Percentiles rank a stretch among this genome's conserved stretches.
phyloP scores from a whole-genome alignment of 1,140 invertebrate species.

The Spodoptera frugiperda region DNA sequence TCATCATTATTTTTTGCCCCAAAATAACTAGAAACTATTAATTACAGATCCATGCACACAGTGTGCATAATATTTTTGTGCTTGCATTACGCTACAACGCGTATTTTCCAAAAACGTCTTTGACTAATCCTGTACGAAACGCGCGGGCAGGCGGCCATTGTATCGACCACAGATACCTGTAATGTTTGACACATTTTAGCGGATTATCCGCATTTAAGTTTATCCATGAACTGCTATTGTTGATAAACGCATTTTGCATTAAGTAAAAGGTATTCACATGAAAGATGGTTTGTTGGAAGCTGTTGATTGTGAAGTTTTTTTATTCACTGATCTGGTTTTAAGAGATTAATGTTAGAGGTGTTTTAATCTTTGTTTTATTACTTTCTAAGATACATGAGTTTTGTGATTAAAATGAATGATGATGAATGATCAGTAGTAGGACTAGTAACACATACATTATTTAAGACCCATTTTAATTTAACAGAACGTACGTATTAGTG shows the following conservation, averaged over 20 bases:
- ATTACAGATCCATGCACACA: neutral
- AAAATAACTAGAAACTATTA: neutral
- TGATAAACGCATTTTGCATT: slow-evolving; percentile 30
- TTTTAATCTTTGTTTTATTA: too few species aligned
- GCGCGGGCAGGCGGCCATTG: slow-evolving; percentile 8
- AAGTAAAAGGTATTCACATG: neutral
- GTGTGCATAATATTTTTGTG: neutral
- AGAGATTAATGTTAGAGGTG: too few species aligned
- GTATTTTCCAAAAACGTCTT: neutral
- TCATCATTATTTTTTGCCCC: neutral
- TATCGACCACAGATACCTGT: slow-evolving; percentile 34
- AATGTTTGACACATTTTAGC: slow-evolving; percentile 35
- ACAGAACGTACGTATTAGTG: slow-evolving; percentile 14
- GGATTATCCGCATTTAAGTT: slow-evolving; percentile 43
- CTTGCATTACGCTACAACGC: neutral
- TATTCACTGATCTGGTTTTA: neutral
- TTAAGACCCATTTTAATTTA: slow-evolving; percentile 31
- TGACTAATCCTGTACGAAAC: neutral
- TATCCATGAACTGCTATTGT: slow-evolving; percentile 15
- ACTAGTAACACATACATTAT: neutral
- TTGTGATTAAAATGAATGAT: too few species aligned
- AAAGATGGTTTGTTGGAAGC: slow-evolving; percentile 13
- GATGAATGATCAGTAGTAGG: too few species aligned
- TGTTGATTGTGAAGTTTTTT: neutral
- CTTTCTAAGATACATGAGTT: too few species aligned